phyloP scores from a whole-genome alignment of 1,140 invertebrate genomes.

The Drosophila lacertosa region DNA sequence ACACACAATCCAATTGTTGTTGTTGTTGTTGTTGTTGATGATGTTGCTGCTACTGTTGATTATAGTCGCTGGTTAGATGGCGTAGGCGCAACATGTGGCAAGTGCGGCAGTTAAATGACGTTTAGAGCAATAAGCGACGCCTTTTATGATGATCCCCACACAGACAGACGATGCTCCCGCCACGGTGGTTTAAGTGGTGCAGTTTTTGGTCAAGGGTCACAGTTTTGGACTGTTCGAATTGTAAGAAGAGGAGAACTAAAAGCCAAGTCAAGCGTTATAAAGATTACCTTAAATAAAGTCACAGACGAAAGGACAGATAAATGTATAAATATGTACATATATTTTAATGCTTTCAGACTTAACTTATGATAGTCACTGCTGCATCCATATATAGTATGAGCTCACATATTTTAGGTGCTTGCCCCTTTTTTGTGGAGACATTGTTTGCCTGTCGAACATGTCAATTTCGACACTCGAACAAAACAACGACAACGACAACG shows the following conservation, averaged over 20 bases:
- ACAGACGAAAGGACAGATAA: too few species aligned
- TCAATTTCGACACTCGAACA: constrained; percentile 16
- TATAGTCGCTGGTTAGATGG: constrained; percentile 28
- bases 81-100: constrained; percentile 50
- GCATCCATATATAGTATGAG: background rate
- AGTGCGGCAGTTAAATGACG: constrained; percentile 65
- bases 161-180: background rate
- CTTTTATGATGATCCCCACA: background rate
- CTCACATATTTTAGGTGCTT: background rate
- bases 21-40: constrained; percentile 22
- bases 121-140: constrained; percentile 28
- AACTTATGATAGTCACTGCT: too few species aligned
- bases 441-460: background rate
- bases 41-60: constrained; percentile 28
- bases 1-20: constrained; percentile 7
- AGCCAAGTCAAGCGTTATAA: too few species aligned
- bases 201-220: too few species aligned
- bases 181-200: too few species aligned
- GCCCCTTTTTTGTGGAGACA: constrained; percentile 4
- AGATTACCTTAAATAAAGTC: too few species aligned
- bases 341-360: too few species aligned
- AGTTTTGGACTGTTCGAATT: too few species aligned
- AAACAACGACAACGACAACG: too few species aligned
- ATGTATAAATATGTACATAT: background rate
- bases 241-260: too few species aligned